Evolutionary conservation across 2,797 vertebrate species (phyloP).

Genomic region (Galaxias olidus): DNA sequence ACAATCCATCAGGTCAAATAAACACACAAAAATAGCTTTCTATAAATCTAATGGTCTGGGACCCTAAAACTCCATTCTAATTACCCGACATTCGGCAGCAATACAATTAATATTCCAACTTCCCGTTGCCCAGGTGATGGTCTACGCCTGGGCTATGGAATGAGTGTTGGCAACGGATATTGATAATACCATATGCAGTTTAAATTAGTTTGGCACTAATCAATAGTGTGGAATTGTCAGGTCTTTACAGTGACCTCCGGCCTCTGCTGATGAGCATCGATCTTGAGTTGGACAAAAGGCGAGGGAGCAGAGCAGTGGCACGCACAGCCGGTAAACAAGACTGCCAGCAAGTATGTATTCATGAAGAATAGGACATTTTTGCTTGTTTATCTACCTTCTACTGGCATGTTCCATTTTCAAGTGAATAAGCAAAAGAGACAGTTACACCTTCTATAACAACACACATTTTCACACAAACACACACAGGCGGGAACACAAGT

Average conservation of each 20-base stretch:
- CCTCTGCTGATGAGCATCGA: conserved; percentile 65
- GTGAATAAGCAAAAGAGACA: not conserved
- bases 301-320: conserved; percentile 39
- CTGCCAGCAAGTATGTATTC: conserved; percentile 44
- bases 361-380: conserved; percentile 17
- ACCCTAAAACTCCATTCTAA: conserved; percentile 54
- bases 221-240: conserved; percentile 61
- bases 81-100: conserved; percentile 59
- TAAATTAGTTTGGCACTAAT: conserved; percentile 65
- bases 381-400: conserved; percentile 41
- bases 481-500: conserved; percentile 3
- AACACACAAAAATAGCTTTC: conserved; percentile 45
- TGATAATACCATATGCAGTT: conserved; percentile 62
- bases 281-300: conserved; percentile 55
- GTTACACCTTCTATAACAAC: too few relatives aligned
- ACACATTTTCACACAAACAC: not conserved
- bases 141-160: conserved; percentile 40
- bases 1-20: conserved; percentile 36
- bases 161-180: conserved; percentile 49
- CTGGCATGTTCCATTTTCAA: conserved; percentile 19
- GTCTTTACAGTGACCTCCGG: conserved; percentile 60
- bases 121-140: conserved; percentile 24
- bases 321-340: conserved; percentile 45
- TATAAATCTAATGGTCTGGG: conserved; percentile 42
- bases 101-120: conserved; percentile 29